Conservation (phyloP, 1,140 invertebrate genomes). For the Leptinotarsa defecta region DNA sequence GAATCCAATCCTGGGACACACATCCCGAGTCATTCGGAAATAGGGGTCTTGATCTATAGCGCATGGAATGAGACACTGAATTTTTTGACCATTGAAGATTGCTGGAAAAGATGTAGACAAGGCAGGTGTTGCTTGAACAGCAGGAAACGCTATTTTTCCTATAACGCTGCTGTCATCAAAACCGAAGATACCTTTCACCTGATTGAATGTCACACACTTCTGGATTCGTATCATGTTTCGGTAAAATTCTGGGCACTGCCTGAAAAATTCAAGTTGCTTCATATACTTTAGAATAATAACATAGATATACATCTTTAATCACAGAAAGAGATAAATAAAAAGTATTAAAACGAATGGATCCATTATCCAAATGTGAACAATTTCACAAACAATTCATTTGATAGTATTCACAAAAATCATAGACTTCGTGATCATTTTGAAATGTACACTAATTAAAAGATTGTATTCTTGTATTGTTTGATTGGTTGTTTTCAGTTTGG, state of each 20-base stretch:
- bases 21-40: constrained; percentile 97
- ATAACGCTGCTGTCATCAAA: constrained; percentile 95
- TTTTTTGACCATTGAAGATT: constrained; percentile 85
- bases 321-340: background rate
- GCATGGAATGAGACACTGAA: constrained; percentile 95
- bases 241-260: constrained; percentile 87
- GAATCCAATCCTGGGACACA: constrained; percentile 87
- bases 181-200: constrained; percentile 95
- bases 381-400: no score
- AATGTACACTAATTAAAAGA: no score
- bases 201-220: constrained; percentile 94
- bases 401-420: no score
- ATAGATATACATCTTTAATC: background rate
- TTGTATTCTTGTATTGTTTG: no score
- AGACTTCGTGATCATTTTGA: no score
- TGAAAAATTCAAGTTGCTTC: constrained; percentile 54
- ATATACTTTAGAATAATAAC: background rate
- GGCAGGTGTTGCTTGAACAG: constrained; percentile 94
- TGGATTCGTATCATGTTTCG: constrained; percentile 90
- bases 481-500: no score
- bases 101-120: constrained; percentile 95
- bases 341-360: background rate
- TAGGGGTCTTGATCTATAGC: constrained; percentile 99
- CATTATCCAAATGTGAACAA: no score
- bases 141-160: constrained; percentile 96